Conservation (phyloP, 1,140 invertebrate genomes). For the Zaprionus tsacasi region DNA sequence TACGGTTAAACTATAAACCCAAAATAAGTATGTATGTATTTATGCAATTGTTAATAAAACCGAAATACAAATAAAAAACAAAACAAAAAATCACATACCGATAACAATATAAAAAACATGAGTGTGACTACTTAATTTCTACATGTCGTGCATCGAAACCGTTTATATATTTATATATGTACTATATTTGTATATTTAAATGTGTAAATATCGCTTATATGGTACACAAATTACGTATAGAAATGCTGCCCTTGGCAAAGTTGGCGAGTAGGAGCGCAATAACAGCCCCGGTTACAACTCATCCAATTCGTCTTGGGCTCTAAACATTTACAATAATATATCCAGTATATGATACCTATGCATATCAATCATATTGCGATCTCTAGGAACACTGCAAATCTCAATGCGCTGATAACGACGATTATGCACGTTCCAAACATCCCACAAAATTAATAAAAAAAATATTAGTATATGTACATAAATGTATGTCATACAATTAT, state of each 20-base stretch:
- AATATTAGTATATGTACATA: slow-evolving; percentile 12
- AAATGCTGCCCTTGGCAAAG: slow-evolving; percentile 28
- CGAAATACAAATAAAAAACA: slow-evolving; percentile 22
- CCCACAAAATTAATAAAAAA: slow-evolving; percentile 39
- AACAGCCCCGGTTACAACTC: slow-evolving; percentile 28
- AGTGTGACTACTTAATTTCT: slow-evolving; percentile 38
- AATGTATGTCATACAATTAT: slow-evolving; percentile 13
- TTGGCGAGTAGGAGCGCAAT: slow-evolving; percentile 34
- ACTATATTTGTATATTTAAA: slow-evolving; percentile 17
- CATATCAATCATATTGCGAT: slow-evolving; percentile 26
- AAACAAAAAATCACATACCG: slow-evolving; percentile 37
- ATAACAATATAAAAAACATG: slow-evolving; percentile 34
- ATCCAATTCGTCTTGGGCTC: slow-evolving; percentile 9
- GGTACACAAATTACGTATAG: slow-evolving; percentile 41
- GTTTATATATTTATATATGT: slow-evolving; percentile 25
- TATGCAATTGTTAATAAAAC: slow-evolving; percentile 8
- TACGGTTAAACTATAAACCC: slow-evolving; percentile 20
- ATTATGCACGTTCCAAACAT: slow-evolving; percentile 7
- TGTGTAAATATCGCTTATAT: slow-evolving; percentile 30
- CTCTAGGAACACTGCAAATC: slow-evolving; percentile 46
- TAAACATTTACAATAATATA: slow-evolving; percentile 34
- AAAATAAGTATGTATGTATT: slow-evolving; percentile 19
- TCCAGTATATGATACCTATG: slow-evolving; percentile 13
- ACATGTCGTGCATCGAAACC: slow-evolving; percentile 44
- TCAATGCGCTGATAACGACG: slow-evolving; percentile 31